Evolutionary conservation across 2,113 vertebrate genomes (phyloP).

Genomic region (Callipepla squamata): DNA sequence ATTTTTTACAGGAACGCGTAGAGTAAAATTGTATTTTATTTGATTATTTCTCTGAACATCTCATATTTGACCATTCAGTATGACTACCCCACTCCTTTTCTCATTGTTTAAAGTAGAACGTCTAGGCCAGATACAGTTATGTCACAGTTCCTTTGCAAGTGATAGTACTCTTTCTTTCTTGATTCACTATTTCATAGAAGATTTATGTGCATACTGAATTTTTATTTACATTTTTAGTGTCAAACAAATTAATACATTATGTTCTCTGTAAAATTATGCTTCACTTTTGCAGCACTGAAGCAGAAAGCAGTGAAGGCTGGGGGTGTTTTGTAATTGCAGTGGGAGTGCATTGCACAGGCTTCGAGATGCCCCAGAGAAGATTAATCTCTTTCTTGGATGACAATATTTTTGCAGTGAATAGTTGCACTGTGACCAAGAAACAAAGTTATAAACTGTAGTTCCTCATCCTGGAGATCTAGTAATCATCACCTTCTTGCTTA

Average conservation of each 20-base stretch:
- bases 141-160: background rate
- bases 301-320: background rate
- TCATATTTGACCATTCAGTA: background rate
- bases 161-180: background rate
- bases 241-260: background rate
- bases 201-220: conserved; percentile 9
- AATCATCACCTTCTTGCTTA: background rate
- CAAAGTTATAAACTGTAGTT: background rate
- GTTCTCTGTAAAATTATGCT: background rate
- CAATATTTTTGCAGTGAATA: background rate
- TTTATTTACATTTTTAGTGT: background rate
- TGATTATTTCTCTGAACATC: background rate
- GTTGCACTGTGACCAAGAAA: background rate
- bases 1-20: background rate
- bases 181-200: background rate
- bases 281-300: background rate
- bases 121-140: background rate
- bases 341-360: background rate
- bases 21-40: background rate
- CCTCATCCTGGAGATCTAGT: background rate
- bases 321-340: background rate
- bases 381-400: background rate
- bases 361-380: background rate
- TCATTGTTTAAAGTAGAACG: background rate
- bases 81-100: background rate